Base-by-base conservation (phyloP, 2,888 invertebrate species). In the Tanypteryx hageni region DNA sequence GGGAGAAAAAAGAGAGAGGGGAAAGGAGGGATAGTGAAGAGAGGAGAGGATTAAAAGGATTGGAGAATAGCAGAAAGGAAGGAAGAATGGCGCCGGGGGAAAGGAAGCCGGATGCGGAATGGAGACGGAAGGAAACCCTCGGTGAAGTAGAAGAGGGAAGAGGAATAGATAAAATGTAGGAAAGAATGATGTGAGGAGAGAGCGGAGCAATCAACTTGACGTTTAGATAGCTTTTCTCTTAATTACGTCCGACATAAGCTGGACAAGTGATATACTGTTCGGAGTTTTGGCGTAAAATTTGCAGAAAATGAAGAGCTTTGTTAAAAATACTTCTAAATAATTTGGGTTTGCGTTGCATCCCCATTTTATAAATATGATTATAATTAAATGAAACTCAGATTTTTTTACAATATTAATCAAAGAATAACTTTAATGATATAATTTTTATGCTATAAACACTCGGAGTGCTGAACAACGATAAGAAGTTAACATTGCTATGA, bases 1-100 rank as follows among this genome's bases (percentile, higher is more conserved):
- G 76, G 22, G 76, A 76, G 76, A 27, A n/a, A n/a, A n/a, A n/a
- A n/a, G n/a, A 68, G 68, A 18, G 68, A 68, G 76, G 22, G 76
- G n/a, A n/a, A 68, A n/a, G n/a, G 64, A 68, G 10, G 18, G n/a
- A 68, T 9, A 18, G 68, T 16, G 22, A 64, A 16, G n/a, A 0
- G n/a, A 8, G n/a, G 22, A 10, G 76, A 76, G 22, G 76, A 27
- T 44, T 44, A 44, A 44, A 44, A 44, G 44, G 44, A 44, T 44
- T 22, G 76, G 76, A 22, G 27, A 68, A 68, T 76, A 27, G 22
- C 76, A 76, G 27, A 76, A 76, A 27, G 7, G 27, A 76, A 27
- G 68, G 44, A 68, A 22, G 22, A 18, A n/a, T n/a, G 68, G 68
- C 68, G 76, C 76, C 76, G 13, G 22, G 22, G 22, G 22, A 76